Conservation (phyloP, 2,888 invertebrate genomes). For the Magallana nippona region DNA sequence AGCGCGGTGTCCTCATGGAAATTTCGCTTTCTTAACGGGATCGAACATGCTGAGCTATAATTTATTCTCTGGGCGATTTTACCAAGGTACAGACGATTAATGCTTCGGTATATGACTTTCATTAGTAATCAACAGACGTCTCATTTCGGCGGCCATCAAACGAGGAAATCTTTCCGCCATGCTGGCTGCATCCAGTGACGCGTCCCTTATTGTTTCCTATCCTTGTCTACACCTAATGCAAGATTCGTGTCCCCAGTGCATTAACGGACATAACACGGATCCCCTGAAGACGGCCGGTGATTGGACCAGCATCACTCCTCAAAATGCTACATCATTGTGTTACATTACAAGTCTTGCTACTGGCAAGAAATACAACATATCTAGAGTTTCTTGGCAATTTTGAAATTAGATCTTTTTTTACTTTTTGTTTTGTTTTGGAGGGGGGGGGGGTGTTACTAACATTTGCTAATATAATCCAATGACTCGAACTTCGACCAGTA, state of each 20-base stretch:
- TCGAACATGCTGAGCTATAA: neutral
- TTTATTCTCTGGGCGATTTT: neutral
- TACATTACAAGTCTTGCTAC: no score
- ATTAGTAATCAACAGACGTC: constrained; percentile 5
- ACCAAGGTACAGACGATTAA: neutral
- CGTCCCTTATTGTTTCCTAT: constrained; percentile 8
- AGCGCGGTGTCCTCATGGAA: no score
- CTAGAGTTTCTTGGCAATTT: no score
- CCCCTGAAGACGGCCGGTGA: neutral
- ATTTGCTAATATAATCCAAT: no score
- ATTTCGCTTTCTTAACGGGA: no score
- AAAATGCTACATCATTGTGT: no score
- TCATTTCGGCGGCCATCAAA: neutral
- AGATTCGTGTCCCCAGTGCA: constrained; percentile 15
- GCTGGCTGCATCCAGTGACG: neutral
- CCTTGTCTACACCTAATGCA: constrained; percentile 3
- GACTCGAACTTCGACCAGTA: no score
- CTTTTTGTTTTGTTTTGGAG: no score
- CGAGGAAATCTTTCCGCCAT: constrained; percentile 3
- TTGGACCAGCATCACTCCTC: neutral
- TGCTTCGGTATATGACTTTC: constrained; percentile 1
- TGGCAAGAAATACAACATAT: no score
- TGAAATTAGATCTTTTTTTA: no score
- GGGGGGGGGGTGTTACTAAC: no score
- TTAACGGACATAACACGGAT: neutral